Evolutionary conservation across 2,888 invertebrate species (phyloP), one percentile per base, ranked within the genome.

Genomic region (Zygothrica quintamaculata): DNA sequence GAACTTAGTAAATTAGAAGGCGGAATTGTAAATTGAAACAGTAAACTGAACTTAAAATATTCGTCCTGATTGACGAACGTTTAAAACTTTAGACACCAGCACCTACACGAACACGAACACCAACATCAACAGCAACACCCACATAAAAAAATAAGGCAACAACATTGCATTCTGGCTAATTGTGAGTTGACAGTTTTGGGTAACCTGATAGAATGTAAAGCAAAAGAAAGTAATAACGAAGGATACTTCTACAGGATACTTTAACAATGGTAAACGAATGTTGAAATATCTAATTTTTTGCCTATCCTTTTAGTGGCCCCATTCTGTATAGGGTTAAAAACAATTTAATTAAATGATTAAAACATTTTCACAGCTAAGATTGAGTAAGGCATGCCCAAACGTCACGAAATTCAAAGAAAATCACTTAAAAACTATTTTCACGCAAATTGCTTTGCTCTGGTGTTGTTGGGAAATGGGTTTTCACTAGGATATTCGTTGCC

Each of bases 371-470:
- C 0, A 15, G 26, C 8, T 2, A n/a, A n/a, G n/a, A 1, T 25
- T 22, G 26, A 36, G 7, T 9, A 7, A 26, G 12, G 40, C 16
- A 13, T 1, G 7, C 11, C n/a, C 29, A 8, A 56, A 47, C 39
- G 59, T 50, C 29, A 52, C 52, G 39, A 57, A n/a, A 52, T 53
- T 55, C 48, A 40, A 29, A 26, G 39, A 47, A 58, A 77, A 84
- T 74, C 80, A 80, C 74, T 84, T 78, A 70, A 62, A 73, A 80
- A 74, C 77, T 57, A 66, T 84, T 81, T 84, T 77, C 72, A 69
- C 65, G 60, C 65, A 84, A 84, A 79, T 84, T 66, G 72, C 68
- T 59, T 61, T 58, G 58, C 42, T 40, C 40, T 43, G 53, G 11
- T 42, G 31, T 40, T 34, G 56, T 4, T 26, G 26, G 5, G n/a